Conservation (phyloP, 2,113 vertebrate species). For the Amblyopsis rosae region DNA sequence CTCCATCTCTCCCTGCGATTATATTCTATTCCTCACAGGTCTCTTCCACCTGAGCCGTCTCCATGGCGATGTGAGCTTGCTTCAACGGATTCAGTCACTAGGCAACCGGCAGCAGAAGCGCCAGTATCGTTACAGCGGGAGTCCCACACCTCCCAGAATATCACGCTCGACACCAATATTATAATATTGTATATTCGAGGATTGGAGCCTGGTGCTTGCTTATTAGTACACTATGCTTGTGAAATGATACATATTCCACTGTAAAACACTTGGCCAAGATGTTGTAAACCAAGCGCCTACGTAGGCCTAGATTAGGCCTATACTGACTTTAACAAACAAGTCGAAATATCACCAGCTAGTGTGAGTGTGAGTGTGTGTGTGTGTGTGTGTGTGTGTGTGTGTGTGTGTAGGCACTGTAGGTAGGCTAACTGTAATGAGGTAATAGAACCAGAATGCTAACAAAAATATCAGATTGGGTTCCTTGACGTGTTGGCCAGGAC, state of each 20-base stretch:
- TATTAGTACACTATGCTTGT: neutral
- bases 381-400: slow-evolving; percentile 3
- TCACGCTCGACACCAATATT: neutral
- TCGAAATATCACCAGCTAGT: slow-evolving; percentile 39
- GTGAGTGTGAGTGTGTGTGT: neutral
- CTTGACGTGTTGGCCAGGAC: slow-evolving; percentile 24
- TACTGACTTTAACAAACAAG: slow-evolving; percentile 44
- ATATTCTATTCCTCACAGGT: slow-evolving; percentile 42
- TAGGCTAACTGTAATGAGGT: slow-evolving; percentile 6
- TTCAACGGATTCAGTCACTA: slow-evolving; percentile 69
- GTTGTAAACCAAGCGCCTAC: slow-evolving; percentile 16
- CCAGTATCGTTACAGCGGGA: slow-evolving; percentile 54
- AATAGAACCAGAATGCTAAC: slow-evolving; percentile 29
- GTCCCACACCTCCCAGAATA: slow-evolving; percentile 27
- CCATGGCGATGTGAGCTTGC: slow-evolving; percentile 69
- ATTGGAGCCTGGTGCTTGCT: too few species aligned
- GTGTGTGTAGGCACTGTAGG: slow-evolving; percentile 2
- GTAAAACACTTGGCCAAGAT: slow-evolving; percentile 27
- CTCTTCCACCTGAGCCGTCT: slow-evolving; percentile 59
- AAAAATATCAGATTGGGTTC: slow-evolving; percentile 27
- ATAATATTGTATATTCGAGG: neutral
- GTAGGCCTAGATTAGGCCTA: too few species aligned
- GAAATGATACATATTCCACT: slow-evolving; percentile 6
- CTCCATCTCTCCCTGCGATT: too few species aligned
- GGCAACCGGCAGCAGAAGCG: slow-evolving; percentile 71